Conservation (phyloP, 2,888 invertebrate species). For the Scelioninae gen. 2 region DNA sequence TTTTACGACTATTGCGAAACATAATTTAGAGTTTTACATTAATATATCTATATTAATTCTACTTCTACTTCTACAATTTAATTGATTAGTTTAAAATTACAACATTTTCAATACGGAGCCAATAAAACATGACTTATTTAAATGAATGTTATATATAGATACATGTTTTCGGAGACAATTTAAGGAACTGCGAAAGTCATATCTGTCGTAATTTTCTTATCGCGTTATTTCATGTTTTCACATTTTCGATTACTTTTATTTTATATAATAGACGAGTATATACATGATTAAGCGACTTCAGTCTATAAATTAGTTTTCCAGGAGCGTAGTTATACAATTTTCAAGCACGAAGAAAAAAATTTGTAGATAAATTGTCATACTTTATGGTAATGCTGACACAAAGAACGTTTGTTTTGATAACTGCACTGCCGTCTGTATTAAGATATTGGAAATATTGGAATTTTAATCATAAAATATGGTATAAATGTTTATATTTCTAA, state of each 20-base stretch:
- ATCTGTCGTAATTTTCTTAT: slow-evolving; percentile 27
- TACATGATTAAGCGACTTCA: neutral
- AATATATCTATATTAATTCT: slow-evolving; percentile 10
- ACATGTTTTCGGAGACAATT: too few relatives aligned
- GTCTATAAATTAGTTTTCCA: slow-evolving; percentile 14
- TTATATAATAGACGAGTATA: slow-evolving; percentile 22
- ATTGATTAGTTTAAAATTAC: neutral
- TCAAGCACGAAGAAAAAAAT: too few relatives aligned
- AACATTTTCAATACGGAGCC: neutral
- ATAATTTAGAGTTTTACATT: slow-evolving; percentile 40
- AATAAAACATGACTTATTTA: neutral
- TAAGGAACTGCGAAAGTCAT: slow-evolving; percentile 27
- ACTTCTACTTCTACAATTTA: slow-evolving; percentile 1
- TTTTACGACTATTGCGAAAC: slow-evolving; percentile 43
- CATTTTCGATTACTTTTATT: slow-evolving; percentile 40
- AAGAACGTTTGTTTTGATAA: too few relatives aligned
- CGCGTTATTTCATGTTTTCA: slow-evolving; percentile 42
- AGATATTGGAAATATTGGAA: too few relatives aligned
- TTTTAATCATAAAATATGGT: too few relatives aligned
- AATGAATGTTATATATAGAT: too few relatives aligned
- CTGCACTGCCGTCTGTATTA: too few relatives aligned
- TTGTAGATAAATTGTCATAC: too few relatives aligned
- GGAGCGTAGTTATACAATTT: slow-evolving; percentile 8
- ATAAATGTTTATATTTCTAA: too few relatives aligned
- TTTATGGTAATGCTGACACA: too few relatives aligned